Evolutionary conservation across 2,797 vertebrate species (phyloP).

Genomic region (Manis javanica): DNA sequence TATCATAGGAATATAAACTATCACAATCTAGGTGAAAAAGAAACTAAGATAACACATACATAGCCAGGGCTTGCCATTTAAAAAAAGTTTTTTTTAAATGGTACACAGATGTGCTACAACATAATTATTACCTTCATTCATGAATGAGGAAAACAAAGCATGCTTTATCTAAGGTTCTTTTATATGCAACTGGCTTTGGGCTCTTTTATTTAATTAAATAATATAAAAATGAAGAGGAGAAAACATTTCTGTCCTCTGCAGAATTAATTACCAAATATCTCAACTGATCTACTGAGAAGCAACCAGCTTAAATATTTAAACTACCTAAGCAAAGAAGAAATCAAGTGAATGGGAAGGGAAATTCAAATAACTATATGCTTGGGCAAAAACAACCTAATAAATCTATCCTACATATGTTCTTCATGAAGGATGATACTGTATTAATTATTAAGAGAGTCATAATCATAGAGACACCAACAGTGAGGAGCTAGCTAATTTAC

Average conservation of each 20-base stretch:
- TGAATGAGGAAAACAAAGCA: background rate
- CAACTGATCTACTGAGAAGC: constrained; percentile 53
- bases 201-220: constrained; percentile 2
- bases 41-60: background rate
- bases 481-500: constrained; percentile 75
- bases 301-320: constrained; percentile 66
- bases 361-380: constrained; percentile 64
- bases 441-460: constrained; percentile 78
- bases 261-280: constrained; percentile 58
- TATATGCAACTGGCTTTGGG: background rate
- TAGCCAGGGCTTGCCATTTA: background rate
- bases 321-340: constrained; percentile 65
- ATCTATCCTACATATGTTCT: constrained; percentile 63
- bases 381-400: constrained; percentile 73
- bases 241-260: constrained; percentile 26
- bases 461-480: constrained; percentile 70
- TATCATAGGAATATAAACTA: background rate
- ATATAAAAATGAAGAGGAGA: constrained; percentile 11
- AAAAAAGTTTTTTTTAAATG: background rate
- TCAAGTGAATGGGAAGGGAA: constrained; percentile 44
- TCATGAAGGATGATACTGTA: constrained; percentile 69
- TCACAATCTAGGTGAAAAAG: background rate
- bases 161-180: background rate
- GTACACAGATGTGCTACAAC: background rate
- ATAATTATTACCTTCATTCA: background rate